Percentiles rank a stretch among this genome's conserved stretches.
Evolutionary conservation across 1,140 invertebrate genomes (phyloP).

Genomic region (Cherax destructor): DNA sequence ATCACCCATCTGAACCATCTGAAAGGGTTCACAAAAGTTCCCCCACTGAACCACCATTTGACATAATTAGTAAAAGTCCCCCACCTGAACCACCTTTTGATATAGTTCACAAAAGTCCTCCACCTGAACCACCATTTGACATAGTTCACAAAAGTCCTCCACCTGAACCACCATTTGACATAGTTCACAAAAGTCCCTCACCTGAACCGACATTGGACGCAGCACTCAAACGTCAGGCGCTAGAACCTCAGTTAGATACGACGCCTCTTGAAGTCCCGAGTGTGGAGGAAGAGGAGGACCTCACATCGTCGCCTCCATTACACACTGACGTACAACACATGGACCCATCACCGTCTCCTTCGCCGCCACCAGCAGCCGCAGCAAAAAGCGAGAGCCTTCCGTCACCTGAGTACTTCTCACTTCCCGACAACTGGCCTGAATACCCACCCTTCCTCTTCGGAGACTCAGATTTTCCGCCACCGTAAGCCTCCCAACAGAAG

Average conservation of each 20-base stretch:
- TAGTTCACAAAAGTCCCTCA: neutral
- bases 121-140: slow-evolving; percentile 8
- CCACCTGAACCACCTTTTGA: slow-evolving; percentile 17
- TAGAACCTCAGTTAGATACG: neutral
- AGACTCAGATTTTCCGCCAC: slow-evolving; percentile 60
- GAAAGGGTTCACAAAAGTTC: slow-evolving; percentile 28
- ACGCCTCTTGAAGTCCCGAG: neutral
- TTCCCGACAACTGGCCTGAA: slow-evolving; percentile 59
- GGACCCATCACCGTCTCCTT: neutral
- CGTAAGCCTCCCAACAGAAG: neutral
- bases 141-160: neutral
- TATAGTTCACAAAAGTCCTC: neutral
- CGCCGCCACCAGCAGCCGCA: neutral
- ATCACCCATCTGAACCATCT: neutral
- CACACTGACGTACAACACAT: slow-evolving; percentile 29
- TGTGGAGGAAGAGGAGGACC: neutral
- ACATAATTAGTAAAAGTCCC: slow-evolving; percentile 24
- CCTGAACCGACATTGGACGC: neutral
- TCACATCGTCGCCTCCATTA: slow-evolving; percentile 4
- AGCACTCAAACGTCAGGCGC: neutral
- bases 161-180: slow-evolving; percentile 14
- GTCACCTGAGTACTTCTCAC: slow-evolving; percentile 56
- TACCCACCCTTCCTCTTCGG: slow-evolving; percentile 62
- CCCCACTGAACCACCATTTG: slow-evolving; percentile 16
- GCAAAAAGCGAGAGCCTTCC: slow-evolving; percentile 28